Conservation (phyloP, 2,797 vertebrate species). For the Sparidentex hasta region DNA sequence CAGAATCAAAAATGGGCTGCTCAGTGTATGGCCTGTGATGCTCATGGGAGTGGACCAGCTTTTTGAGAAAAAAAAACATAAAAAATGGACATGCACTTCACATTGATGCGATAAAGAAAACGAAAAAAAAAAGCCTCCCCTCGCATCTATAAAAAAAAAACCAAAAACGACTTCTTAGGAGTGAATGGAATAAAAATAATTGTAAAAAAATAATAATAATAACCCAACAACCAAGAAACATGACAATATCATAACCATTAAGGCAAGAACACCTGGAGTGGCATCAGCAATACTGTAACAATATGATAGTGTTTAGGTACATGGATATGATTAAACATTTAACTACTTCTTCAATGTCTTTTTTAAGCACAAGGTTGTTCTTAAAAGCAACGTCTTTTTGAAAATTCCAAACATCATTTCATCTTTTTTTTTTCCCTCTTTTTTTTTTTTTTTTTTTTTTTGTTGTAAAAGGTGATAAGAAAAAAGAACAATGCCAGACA, state of each 20-base stretch:
- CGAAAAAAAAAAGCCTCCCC: conserved; percentile 81
- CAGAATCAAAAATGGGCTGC: conserved; percentile 82
- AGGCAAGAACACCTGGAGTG: conserved; percentile 99
- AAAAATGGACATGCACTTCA: conserved; percentile 92
- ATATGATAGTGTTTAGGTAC: conserved; percentile 85
- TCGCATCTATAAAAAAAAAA: conserved; percentile 76
- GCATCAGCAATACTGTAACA: conserved; percentile 90
- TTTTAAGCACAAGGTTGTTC: conserved; percentile 85
- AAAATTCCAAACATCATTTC: conserved; percentile 81
- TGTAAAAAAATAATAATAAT: conserved; percentile 30
- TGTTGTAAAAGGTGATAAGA: conserved; percentile 83
- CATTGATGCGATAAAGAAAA: conserved; percentile 79
- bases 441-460: conserved; percentile 68
- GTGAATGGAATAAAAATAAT: conserved; percentile 52
- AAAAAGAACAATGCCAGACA: conserved; percentile 89
- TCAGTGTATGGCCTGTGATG: conserved; percentile 84
- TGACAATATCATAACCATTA: conserved; percentile 95
- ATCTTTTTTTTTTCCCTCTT: conserved; percentile 72
- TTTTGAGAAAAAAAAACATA: conserved; percentile 48
- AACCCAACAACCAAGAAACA: conserved; percentile 79
- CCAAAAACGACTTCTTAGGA: conserved; percentile 66
- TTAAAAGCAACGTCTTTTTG: conserved; percentile 76
- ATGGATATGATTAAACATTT: conserved; percentile 87
- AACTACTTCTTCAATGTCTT: conserved; percentile 85
- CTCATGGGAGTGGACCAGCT: conserved; percentile 86